Evolutionary conservation across 2,113 vertebrate genomes (phyloP).

Genomic region (Alethe castanea): DNA sequence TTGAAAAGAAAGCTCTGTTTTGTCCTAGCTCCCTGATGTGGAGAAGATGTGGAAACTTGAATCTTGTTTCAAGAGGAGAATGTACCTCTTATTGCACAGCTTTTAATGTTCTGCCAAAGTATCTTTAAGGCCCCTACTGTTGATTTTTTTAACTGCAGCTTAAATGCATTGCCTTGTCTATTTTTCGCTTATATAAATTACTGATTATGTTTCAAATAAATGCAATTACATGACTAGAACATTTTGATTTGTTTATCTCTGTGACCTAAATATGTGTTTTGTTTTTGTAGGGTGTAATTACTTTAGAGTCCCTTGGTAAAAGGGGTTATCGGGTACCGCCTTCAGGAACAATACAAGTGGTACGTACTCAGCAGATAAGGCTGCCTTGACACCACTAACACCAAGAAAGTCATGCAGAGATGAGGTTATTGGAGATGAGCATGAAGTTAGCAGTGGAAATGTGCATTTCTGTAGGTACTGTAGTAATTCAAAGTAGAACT

Average conservation of each 20-base stretch:
- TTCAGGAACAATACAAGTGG: constrained; percentile 99
- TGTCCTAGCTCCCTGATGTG: not conserved
- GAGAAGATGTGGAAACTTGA: not conserved
- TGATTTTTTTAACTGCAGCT: not conserved
- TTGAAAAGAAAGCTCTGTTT: not conserved
- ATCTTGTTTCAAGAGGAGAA: not conserved
- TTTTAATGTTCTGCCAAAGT: not conserved
- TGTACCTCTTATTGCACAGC: not conserved
- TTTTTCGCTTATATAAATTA: not conserved
- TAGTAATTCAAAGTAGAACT: not conserved
- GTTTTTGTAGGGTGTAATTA: constrained; percentile 89
- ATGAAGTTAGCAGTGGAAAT: constrained; percentile 29
- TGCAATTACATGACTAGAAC: not conserved
- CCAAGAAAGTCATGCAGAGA: constrained; percentile 28
- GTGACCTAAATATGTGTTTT: constrained; percentile 43
- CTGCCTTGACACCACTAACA: constrained; percentile 38
- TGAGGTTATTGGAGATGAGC: constrained; percentile 40
- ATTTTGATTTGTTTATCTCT: not conserved
- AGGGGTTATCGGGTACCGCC: constrained; percentile 98
- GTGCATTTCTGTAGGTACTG: not conserved
- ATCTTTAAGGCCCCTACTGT: not conserved
- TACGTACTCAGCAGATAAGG: constrained; percentile 73
- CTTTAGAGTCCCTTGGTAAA: constrained; percentile 97
- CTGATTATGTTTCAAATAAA: not conserved
- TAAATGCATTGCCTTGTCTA: not conserved